A percentile compares a stretch with the other conserved stretches of the same genome.
phyloP scores from a whole-genome alignment of 1,140 invertebrate genomes.

The Agrypnia vestita region DNA sequence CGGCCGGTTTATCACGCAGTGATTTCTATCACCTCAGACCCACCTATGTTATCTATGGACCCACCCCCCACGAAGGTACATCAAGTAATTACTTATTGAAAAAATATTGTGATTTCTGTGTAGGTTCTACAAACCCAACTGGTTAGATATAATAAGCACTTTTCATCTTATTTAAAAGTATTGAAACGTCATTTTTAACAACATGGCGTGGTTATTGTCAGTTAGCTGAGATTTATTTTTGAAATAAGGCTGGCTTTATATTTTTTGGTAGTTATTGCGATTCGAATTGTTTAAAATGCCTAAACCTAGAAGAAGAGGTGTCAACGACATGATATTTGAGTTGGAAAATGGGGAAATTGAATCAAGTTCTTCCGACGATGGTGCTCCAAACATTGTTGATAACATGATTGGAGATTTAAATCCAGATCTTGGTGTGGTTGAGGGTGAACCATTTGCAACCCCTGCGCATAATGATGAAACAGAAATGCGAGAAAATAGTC shows the following conservation, averaged over 20 bases:
- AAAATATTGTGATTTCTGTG: too few relatives aligned
- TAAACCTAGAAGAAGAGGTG: slow-evolving; percentile 65
- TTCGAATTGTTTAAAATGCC: slow-evolving; percentile 62
- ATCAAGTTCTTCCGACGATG: slow-evolving; percentile 67
- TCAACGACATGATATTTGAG: slow-evolving; percentile 71
- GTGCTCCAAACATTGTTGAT: slow-evolving; percentile 50
- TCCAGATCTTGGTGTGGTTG: neutral
- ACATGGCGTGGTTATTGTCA: neutral
- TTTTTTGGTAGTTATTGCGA: neutral
- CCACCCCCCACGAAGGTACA: too few relatives aligned
- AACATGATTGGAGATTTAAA: neutral
- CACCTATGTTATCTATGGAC: too few relatives aligned
- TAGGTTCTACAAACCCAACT: too few relatives aligned
- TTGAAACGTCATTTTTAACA: too few relatives aligned
- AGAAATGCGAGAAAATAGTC: slow-evolving; percentile 55
- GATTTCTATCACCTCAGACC: too few relatives aligned
- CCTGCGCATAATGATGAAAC: slow-evolving; percentile 2
- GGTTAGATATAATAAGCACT: too few relatives aligned
- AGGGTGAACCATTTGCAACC: slow-evolving; percentile 8
- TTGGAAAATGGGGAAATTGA: slow-evolving; percentile 69
- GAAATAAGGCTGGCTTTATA: neutral
- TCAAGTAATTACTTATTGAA: too few relatives aligned
- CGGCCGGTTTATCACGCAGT: too few relatives aligned
- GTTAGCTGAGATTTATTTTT: neutral
- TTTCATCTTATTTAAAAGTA: too few relatives aligned